Evolutionary conservation across 2,113 vertebrate genomes (phyloP).

Genomic region (Peucedramus taeniatus): DNA sequence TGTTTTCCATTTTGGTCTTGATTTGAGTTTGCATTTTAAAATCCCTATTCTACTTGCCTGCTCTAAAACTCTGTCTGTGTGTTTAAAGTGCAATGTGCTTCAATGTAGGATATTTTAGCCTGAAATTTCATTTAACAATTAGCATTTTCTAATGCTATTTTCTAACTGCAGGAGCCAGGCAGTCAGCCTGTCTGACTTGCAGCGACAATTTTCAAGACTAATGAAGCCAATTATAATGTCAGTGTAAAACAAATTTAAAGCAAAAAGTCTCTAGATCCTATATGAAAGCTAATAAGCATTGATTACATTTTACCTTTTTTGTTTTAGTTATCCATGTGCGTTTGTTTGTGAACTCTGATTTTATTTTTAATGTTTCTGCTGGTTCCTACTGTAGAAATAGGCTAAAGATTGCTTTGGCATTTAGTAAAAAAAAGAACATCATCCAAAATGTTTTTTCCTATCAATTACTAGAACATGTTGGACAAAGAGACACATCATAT

Average conservation of each 20-base stretch:
- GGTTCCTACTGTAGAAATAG: neutral
- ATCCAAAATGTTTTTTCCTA: neutral
- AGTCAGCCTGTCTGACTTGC: slow-evolving; percentile 68
- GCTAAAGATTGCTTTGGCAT: neutral
- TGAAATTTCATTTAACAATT: slow-evolving; percentile 73
- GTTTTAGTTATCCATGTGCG: neutral
- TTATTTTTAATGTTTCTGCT: neutral
- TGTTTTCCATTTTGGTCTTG: neutral
- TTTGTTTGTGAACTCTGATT: neutral
- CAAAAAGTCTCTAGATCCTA: slow-evolving; percentile 50
- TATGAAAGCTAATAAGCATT: slow-evolving; percentile 55
- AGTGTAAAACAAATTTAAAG: slow-evolving; percentile 51
- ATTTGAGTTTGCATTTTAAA: neutral
- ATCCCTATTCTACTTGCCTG: neutral
- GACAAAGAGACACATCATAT: neutral
- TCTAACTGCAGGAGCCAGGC: slow-evolving; percentile 53
- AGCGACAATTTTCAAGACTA: slow-evolving; percentile 67
- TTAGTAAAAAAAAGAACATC: neutral
- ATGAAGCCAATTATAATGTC: slow-evolving; percentile 64
- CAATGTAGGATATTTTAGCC: slow-evolving; percentile 38
- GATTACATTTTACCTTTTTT: slow-evolving; percentile 47
- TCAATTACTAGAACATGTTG: neutral
- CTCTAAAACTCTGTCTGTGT: neutral
- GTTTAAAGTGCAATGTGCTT: slow-evolving; percentile 25
- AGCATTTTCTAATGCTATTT: slow-evolving; percentile 69